Evolutionary conservation across 2,888 invertebrate genomes (phyloP).

Genomic region (Conops quadrifasciatus): DNA sequence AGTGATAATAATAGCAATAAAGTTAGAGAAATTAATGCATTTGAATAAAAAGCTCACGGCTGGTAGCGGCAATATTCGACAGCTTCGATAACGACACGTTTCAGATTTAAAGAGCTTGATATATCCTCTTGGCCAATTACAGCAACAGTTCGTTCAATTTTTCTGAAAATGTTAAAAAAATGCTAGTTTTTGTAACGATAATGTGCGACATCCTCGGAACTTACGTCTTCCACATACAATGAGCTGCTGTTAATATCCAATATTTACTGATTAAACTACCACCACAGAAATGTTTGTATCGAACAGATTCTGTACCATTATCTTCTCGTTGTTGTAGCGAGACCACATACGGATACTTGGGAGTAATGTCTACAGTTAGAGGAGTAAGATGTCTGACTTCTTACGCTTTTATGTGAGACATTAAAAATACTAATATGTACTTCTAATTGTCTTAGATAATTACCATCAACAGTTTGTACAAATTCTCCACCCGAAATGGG

Average conservation of each 20-base stretch:
- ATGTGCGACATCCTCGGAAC: slow-evolving; percentile 26
- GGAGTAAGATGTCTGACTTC: neutral
- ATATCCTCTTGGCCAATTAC: slow-evolving; percentile 56
- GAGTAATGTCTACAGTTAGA: slow-evolving; percentile 37
- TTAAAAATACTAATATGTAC: neutral
- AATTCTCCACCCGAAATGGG: slow-evolving; percentile 58
- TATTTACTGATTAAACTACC: slow-evolving; percentile 56
- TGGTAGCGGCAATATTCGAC: slow-evolving; percentile 54
- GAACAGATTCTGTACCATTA: slow-evolving; percentile 17
- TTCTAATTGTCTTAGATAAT: neutral
- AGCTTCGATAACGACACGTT: slow-evolving; percentile 48
- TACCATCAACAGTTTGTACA: slow-evolving; percentile 51
- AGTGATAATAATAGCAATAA: too few species aligned
- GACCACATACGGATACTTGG: slow-evolving; percentile 59
- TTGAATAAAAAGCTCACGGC: slow-evolving; percentile 58
- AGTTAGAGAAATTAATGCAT: too few species aligned
- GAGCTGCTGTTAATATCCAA: slow-evolving; percentile 62
- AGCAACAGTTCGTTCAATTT: slow-evolving; percentile 48
- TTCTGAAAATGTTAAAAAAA: slow-evolving; percentile 46
- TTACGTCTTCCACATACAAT: slow-evolving; percentile 61
- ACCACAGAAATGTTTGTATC: slow-evolving; percentile 61
- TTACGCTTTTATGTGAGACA: neutral
- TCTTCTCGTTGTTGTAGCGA: slow-evolving; percentile 55
- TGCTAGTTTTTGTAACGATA: neutral
- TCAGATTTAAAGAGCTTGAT: slow-evolving; percentile 44